Conservation (phyloP, 1,140 invertebrate genomes). For the Augochlora pura region DNA sequence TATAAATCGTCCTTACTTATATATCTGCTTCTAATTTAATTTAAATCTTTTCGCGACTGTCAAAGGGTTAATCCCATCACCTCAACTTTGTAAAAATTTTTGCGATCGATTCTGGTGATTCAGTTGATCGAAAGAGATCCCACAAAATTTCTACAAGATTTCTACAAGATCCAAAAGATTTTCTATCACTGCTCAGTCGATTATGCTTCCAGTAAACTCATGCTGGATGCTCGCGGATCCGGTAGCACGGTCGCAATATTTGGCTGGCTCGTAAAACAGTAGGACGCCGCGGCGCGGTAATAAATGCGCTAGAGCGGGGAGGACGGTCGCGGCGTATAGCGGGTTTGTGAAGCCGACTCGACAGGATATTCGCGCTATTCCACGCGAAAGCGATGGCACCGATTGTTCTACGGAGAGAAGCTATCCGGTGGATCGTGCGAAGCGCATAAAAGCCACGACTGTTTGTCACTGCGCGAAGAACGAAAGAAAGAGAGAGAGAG, state of each 20-base stretch:
- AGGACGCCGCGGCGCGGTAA: background rate
- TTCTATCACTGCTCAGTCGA: no score
- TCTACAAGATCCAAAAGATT: no score
- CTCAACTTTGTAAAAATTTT: no score
- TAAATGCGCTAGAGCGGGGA: background rate
- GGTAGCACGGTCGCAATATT: background rate
- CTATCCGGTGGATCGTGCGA: constrained; percentile 51
- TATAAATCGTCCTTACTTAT: no score
- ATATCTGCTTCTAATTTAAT: no score
- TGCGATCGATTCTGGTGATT: no score
- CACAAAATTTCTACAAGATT: no score
- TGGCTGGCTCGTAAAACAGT: background rate
- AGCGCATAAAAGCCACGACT: constrained; percentile 54
- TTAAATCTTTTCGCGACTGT: no score
- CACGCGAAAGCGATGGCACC: constrained; percentile 29
- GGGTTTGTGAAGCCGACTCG: constrained; percentile 15
- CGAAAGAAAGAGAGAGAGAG: background rate
- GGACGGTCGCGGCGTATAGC: background rate
- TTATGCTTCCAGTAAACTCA: no score
- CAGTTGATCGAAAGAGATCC: no score
- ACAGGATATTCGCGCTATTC: constrained; percentile 15
- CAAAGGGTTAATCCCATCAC: no score
- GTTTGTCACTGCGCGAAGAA: constrained; percentile 48
- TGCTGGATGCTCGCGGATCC: no score
- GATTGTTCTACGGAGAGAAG: constrained; percentile 43